phyloP scores from a whole-genome alignment of 2,797 vertebrate species.

The Buphagus erythrorhynchus region DNA sequence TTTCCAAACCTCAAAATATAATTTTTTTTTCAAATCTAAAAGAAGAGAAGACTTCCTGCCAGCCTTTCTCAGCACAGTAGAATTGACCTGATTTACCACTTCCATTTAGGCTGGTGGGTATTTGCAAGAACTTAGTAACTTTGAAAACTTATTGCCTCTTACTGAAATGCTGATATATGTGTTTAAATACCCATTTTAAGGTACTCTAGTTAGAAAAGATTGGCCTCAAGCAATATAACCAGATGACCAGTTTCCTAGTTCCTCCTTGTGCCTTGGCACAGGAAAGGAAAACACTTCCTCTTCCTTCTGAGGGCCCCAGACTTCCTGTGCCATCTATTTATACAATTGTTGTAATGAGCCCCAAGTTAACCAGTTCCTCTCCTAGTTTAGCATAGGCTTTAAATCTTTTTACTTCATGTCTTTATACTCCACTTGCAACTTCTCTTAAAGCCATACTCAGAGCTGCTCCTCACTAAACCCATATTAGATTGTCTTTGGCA shows the following conservation, averaged over 20 bases:
- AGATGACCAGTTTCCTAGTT: slow-evolving; percentile 62
- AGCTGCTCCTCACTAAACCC: neutral
- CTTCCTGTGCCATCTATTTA: slow-evolving; percentile 71
- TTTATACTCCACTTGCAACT: neutral
- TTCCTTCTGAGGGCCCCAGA: slow-evolving; percentile 61
- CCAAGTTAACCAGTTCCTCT: slow-evolving; percentile 50
- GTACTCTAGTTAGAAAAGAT: neutral
- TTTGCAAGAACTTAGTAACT: neutral
- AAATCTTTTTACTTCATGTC: neutral
- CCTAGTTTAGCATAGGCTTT: neutral
- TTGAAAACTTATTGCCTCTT: neutral
- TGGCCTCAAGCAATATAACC: slow-evolving; percentile 16
- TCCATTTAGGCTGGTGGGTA: neutral
- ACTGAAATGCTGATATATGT: neutral
- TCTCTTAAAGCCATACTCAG: neutral
- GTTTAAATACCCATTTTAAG: neutral
- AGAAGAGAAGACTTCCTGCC: neutral
- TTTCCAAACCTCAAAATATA: neutral
- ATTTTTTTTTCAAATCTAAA: neutral
- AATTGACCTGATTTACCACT: neutral
- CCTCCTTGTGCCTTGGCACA: slow-evolving; percentile 49
- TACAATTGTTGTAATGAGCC: slow-evolving; percentile 43
- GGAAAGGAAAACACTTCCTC: slow-evolving; percentile 66
- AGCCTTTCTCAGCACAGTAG: neutral
- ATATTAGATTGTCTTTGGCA: neutral